phyloP scores from a whole-genome alignment of 2,113 vertebrate genomes.

The Climacteris rufus region DNA sequence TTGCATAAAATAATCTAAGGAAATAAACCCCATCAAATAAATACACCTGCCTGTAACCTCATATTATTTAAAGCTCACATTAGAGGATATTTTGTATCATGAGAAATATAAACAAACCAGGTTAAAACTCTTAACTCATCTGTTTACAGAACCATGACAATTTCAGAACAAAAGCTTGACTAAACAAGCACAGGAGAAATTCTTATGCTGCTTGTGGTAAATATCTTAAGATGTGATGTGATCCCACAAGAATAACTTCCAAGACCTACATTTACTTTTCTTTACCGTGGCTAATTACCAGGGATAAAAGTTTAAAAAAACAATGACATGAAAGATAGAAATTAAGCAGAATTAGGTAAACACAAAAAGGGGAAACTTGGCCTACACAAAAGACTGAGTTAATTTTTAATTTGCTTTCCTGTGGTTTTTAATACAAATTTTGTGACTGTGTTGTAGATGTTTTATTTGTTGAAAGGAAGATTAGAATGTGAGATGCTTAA shows the following conservation, averaged over 20 bases:
- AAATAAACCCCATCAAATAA: neutral
- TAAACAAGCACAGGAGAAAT: conserved; percentile 44
- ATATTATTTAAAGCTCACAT: neutral
- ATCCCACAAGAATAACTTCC: neutral
- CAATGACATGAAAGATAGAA: conserved; percentile 38
- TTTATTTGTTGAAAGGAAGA: conserved; percentile 41
- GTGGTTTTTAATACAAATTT: conserved; percentile 4
- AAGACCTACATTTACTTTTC: conserved; percentile 47
- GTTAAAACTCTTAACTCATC: neutral
- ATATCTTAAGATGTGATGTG: neutral
- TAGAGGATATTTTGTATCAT: neutral
- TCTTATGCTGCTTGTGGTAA: neutral
- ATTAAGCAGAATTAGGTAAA: conserved; percentile 45
- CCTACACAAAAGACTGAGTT: neutral
- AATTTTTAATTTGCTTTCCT: conserved; percentile 22
- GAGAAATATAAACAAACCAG: neutral
- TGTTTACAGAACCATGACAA: neutral
- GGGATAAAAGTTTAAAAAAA: conserved; percentile 51
- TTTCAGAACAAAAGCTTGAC: conserved; percentile 37
- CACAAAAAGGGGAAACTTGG: conserved; percentile 9
- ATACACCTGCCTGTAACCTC: neutral
- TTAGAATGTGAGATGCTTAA: neutral
- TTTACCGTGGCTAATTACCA: conserved; percentile 42
- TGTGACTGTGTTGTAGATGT: neutral
- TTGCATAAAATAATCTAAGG: neutral